Conservation (phyloP, 2,113 vertebrate genomes). For the Herpetotheres cachinnans region DNA sequence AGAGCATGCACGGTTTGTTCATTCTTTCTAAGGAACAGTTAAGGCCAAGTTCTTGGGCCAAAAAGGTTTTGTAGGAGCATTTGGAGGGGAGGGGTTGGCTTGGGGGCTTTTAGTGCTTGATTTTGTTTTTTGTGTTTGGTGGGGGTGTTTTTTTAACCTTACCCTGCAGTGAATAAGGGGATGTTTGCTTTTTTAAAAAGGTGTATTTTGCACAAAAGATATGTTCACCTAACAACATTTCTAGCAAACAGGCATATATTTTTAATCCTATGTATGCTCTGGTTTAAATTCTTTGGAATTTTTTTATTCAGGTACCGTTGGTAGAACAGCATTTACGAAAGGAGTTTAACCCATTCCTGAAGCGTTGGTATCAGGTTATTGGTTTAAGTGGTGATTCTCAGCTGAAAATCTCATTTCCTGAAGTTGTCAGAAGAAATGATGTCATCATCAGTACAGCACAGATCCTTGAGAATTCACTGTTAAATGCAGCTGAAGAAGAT, state of each 20-base stretch:
- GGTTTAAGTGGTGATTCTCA: slow-evolving; percentile 87
- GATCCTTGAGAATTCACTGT: slow-evolving; percentile 92
- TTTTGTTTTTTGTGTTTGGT: neutral
- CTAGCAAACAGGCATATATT: neutral
- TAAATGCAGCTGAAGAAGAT: slow-evolving; percentile 74
- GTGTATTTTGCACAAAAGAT: neutral
- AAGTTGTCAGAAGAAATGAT: slow-evolving; percentile 82
- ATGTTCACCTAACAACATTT: neutral
- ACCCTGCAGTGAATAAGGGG: neutral
- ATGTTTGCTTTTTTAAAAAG: neutral
- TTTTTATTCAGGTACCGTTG: slow-evolving; percentile 82
- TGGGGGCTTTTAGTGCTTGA: neutral
- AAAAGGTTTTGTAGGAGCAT: neutral
- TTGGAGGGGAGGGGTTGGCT: neutral
- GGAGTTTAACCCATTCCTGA: slow-evolving; percentile 87
- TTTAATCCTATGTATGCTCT: neutral
- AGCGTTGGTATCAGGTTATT: slow-evolving; percentile 78
- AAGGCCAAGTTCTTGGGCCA: neutral
- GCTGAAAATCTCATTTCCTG: slow-evolving; percentile 92
- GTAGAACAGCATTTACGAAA: slow-evolving; percentile 88
- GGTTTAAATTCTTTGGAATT: neutral
- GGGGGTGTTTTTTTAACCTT: neutral
- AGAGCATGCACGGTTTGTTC: neutral
- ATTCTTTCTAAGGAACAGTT: neutral
- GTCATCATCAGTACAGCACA: slow-evolving; percentile 96